Conservation (phyloP, 2,797 vertebrate species). For the Remorina albescens region DNA sequence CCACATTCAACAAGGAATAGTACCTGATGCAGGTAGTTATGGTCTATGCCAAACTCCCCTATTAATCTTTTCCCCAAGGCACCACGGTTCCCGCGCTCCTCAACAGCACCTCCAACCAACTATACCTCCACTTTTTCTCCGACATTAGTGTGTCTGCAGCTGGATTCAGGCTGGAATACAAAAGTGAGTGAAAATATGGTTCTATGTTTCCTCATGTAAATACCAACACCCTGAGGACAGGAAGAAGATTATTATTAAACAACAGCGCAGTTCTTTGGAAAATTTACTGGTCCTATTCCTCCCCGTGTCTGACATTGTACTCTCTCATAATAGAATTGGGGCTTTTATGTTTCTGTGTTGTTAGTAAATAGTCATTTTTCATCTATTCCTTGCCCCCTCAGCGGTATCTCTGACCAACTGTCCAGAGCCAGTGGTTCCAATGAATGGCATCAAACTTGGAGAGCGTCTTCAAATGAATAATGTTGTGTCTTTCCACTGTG, state of each 20-base stretch:
- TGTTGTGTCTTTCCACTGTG: constrained; percentile 97
- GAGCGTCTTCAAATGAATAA: constrained; percentile 97
- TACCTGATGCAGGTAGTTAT: constrained; percentile 34
- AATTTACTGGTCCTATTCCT: not conserved
- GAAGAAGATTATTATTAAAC: not conserved
- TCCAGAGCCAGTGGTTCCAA: constrained; percentile 92
- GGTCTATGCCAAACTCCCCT: constrained; percentile 52
- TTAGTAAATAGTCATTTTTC: not conserved
- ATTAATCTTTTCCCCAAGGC: constrained; percentile 83
- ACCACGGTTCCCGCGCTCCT: constrained; percentile 96
- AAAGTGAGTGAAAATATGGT: constrained; percentile 88
- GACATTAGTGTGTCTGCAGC: constrained; percentile 99
- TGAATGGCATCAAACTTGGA: constrained; percentile 92
- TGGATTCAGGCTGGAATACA: constrained; percentile 98
- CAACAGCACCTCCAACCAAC: constrained; percentile 99
- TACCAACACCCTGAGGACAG: not conserved
- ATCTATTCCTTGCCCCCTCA: constrained; percentile 51
- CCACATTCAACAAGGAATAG: constrained; percentile 3
- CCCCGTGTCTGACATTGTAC: not conserved
- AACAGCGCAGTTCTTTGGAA: not conserved
- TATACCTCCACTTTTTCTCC: constrained; percentile 98
- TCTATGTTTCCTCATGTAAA: not conserved
- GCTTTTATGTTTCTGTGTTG: constrained; percentile 9
- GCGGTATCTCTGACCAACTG: constrained; percentile 95
- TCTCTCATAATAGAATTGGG: not conserved